A percentile compares a stretch with the other conserved stretches of the same genome.
Evolutionary conservation across 2,888 invertebrate species (phyloP).

Genomic region (Cantharis flavilabris): DNA sequence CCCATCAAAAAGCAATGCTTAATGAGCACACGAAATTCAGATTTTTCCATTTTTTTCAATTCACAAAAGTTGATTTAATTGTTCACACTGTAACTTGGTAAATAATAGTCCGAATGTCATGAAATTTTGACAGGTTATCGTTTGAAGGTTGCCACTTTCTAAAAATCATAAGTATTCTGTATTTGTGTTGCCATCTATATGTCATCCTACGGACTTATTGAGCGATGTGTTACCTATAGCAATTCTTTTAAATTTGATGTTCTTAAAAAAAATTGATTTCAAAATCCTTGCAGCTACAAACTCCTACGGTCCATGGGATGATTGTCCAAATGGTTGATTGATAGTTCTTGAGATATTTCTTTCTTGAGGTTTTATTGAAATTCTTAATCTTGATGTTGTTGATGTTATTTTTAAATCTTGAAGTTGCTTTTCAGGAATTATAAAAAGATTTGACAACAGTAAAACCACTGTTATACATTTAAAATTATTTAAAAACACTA

Average conservation of each 20-base stretch:
- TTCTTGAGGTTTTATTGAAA: not conserved
- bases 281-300: not conserved
- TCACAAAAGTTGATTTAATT: too few relatives aligned
- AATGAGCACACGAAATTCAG: too few relatives aligned
- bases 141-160: too few relatives aligned
- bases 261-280: not conserved
- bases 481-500: not conserved
- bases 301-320: not conserved
- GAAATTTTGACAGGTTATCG: too few relatives aligned
- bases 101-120: too few relatives aligned
- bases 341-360: not conserved
- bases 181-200: too few relatives aligned
- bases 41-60: too few relatives aligned
- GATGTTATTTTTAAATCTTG: not conserved
- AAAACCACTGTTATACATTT: not conserved
- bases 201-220: too few relatives aligned
- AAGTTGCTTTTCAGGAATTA: not conserved
- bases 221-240: too few relatives aligned
- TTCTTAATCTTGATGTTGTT: not conserved
- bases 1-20: too few relatives aligned
- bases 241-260: not conserved
- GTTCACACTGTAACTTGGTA: too few relatives aligned
- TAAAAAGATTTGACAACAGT: not conserved
- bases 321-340: not conserved
- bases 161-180: too few relatives aligned